phyloP scores from a whole-genome alignment of 2,797 vertebrate species.

The Kryptopterus vitreolus region DNA sequence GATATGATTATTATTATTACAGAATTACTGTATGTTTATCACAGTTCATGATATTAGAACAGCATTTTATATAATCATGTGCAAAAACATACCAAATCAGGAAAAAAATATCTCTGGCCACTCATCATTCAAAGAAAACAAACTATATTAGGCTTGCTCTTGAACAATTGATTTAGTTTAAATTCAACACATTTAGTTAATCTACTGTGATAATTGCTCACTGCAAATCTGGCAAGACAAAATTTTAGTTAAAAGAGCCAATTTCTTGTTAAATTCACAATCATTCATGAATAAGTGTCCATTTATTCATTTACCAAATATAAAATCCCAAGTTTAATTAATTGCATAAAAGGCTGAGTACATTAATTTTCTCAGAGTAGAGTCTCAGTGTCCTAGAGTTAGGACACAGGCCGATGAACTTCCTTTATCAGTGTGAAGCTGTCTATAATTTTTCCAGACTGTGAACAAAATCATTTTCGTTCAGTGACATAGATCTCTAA shows the following conservation, averaged over 20 bases:
- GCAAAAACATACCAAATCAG: background rate
- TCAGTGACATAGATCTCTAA: background rate
- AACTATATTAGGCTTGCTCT: background rate
- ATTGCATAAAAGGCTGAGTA: constrained; percentile 40
- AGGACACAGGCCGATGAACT: constrained; percentile 68
- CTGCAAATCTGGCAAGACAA: constrained; percentile 19
- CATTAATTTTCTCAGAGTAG: constrained; percentile 1
- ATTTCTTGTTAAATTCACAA: background rate
- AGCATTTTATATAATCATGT: background rate
- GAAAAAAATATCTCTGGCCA: background rate
- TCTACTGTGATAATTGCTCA: background rate
- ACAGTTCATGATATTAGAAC: too few species aligned
- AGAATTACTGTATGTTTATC: too few species aligned
- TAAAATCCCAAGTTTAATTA: constrained; percentile 53
- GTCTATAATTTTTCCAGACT: constrained; percentile 86
- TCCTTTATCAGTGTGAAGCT: constrained; percentile 84
- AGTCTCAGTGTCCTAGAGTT: constrained; percentile 68
- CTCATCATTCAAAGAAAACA: background rate
- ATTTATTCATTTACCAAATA: constrained; percentile 22
- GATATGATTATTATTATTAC: background rate
- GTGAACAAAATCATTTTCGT: constrained; percentile 31
- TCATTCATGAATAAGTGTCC: background rate
- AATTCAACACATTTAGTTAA: background rate
- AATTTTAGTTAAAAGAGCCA: background rate
- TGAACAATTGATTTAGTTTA: constrained; percentile 18